Base-by-base conservation (phyloP, 37 sponge, comb jelly and placozoan species). In the Bolinopsis microptera region DNA sequence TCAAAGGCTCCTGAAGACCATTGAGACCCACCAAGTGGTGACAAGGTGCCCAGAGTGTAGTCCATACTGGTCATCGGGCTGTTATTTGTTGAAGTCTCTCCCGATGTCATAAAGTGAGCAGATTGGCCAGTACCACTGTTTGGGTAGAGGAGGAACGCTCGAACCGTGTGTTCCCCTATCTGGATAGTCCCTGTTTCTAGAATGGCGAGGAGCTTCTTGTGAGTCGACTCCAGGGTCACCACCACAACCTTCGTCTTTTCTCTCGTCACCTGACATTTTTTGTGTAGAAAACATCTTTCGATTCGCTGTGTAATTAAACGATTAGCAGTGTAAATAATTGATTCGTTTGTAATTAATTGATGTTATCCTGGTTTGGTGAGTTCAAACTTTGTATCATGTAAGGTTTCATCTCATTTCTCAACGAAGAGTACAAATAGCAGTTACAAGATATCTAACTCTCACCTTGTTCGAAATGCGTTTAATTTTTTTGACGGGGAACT, bases 121-220 rank as follows among this genome's bases (percentile, higher is more conserved):
- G n/a, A 25, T 0, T 86, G 90, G 90, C 23, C 26, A 16, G 41
- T 41, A 1, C 26, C 0, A n/a, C 90, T 34, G 35, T 34, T 86
- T 9, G 90, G 90, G 61, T 86, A 86, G 90, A 86, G 90, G 26
- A 86, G 90, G 61, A 86, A 86, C 5, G 90, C 90, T 22, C 61
- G 40, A n/a, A 86, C 35, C 22, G 48, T 86, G 41, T 86, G 61
- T 38, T 41, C 90, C n/a, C 61, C 90, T 18, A 86, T 40, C 28
- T 86, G 22, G n/a, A 86, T 34, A 0, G 35, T 24, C 41, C 90
- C 90, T 25, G 32, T 86, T 48, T 86, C 90, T 16, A 86, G 90
- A 9, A 86, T 41, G 48, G 22, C 1, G 48, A 86, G 41, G n/a
- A 86, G 61, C 26, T 41, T 41, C 61, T 34, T 22, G 25, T 86